Evolutionary conservation across 2,888 invertebrate species (phyloP).

Genomic region (Uloborus plumipes): DNA sequence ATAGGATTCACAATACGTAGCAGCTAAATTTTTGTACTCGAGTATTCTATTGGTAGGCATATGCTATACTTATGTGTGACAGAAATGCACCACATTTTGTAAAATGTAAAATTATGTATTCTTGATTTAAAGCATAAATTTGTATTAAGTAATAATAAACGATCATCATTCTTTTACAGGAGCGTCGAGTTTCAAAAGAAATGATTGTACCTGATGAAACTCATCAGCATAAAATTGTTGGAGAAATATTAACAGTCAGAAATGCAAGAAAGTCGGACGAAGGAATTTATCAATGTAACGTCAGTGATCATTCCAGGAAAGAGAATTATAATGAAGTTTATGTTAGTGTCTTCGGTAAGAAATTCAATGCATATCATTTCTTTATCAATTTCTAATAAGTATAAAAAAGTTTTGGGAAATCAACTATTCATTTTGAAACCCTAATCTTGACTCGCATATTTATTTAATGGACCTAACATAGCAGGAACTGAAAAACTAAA

Average conservation of each 20-base stretch:
- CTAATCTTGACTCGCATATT: too few species aligned
- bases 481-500: too few species aligned
- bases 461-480: too few species aligned
- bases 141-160: constrained; percentile 14
- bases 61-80: too few species aligned
- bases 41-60: too few species aligned
- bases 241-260: constrained; percentile 39
- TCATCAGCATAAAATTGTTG: constrained; percentile 10
- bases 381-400: neutral
- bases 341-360: constrained; percentile 67
- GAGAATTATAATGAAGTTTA: constrained; percentile 40
- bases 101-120: too few species aligned
- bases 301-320: constrained; percentile 45
- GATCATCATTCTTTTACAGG: neutral
- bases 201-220: neutral
- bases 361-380: constrained; percentile 29
- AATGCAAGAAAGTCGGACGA: constrained; percentile 67
- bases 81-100: too few species aligned
- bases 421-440: too few species aligned
- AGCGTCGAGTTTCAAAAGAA: too few species aligned
- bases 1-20: too few species aligned
- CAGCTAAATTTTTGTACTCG: too few species aligned
- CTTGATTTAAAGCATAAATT: too few species aligned
- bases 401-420: neutral
- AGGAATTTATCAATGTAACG: constrained; percentile 67